phyloP scores from a whole-genome alignment of 2,113 vertebrate species.

The Gila orcuttii region DNA sequence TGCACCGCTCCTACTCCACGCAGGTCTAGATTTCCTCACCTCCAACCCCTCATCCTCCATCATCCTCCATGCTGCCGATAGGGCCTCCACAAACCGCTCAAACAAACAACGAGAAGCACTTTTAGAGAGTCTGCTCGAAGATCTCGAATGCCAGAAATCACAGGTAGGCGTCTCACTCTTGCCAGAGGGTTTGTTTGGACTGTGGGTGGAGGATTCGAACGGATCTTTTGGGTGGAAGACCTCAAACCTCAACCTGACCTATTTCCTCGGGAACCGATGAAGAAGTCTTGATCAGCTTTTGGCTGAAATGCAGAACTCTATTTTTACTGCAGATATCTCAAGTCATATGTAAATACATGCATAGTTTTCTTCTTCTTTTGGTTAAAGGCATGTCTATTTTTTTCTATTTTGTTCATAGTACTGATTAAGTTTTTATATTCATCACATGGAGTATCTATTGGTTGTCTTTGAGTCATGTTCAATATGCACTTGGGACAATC shows the following conservation, averaged over 20 bases:
- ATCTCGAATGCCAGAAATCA: neutral
- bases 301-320: slow-evolving; percentile 53
- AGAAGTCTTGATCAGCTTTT: slow-evolving; percentile 60
- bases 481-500: neutral
- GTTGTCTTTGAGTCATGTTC: neutral
- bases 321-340: slow-evolving; percentile 45
- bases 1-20: slow-evolving; percentile 77
- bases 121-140: slow-evolving; percentile 7
- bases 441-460: neutral
- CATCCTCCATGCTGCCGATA: slow-evolving; percentile 47
- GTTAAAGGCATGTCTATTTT: slow-evolving; percentile 54
- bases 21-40: slow-evolving; percentile 70
- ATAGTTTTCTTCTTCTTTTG: slow-evolving; percentile 42
- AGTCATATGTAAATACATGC: slow-evolving; percentile 20
- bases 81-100: slow-evolving; percentile 45
- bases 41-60: slow-evolving; percentile 17
- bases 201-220: slow-evolving; percentile 38
- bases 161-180: neutral
- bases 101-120: slow-evolving; percentile 21
- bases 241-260: slow-evolving; percentile 42
- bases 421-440: slow-evolving; percentile 32
- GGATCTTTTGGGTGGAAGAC: slow-evolving; percentile 8
- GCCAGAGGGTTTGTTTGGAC: slow-evolving; percentile 44
- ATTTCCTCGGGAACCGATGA: slow-evolving; percentile 74
- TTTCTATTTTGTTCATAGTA: neutral